Base-by-base conservation (phyloP, 2,888 invertebrate genomes). In the Ptilodon capucinus region DNA sequence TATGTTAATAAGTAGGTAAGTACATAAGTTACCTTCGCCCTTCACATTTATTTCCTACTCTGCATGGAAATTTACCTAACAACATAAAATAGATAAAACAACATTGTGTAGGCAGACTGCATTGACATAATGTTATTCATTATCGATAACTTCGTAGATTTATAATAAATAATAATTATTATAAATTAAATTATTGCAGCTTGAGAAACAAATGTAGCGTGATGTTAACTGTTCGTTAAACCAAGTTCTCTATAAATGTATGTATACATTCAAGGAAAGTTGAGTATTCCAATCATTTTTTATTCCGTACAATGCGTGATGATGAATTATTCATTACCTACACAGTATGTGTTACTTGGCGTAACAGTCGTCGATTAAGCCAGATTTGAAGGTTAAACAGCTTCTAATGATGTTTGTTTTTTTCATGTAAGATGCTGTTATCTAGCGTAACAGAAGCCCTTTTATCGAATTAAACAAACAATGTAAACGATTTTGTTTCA, bases 281-380 rank as follows among this genome's bases (percentile, higher is more conserved):
- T 67, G 52, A 50, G 71, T 75, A 76, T 75, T 75, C 68, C 54
- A 60, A 72, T 65, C 60, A 70, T 76, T 73, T 74, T 69, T 74
- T 68, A 72, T 73, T 74, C 68, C 59, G 54, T 60, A 61, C 63
- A 56, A 62, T 60, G 58, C 40, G 53, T 51, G 45, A 64, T 51
- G 45, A 64, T 83, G 74, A 78, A 80, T 84, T 57, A 83, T 82
- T 80, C 74, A 80, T 74, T 57, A 43, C 43, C 44, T 28, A 11
- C 23, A 4, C 28, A n/a, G 3, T 14, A 51, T 57, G 52, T 59
- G 49, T 57, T 51, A 58, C 54, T 71, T 76, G 67, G 74, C 67
- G 74, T 74, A 74, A 72, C 58, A 64, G 57, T 63, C 59, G 46
- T 40, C 50, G 61, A 59, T 64, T 60, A 55, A 54, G 52, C 44